These are phyloP conservation scores for Antitype chi DNA, from an alignment of 2,888 invertebrate genomes.

Conservation along the genomic window DNA sequence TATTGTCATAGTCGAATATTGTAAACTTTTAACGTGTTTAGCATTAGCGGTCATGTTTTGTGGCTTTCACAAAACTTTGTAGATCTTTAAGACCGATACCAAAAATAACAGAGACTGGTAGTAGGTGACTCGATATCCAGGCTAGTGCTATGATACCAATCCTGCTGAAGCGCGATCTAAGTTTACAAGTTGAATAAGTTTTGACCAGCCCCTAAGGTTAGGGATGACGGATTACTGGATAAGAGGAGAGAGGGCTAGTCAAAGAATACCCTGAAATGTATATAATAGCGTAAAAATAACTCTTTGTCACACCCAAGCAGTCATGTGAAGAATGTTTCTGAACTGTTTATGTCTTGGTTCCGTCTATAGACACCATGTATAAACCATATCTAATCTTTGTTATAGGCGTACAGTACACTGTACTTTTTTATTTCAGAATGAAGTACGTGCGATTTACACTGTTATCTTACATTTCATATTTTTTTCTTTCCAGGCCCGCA, in stretches of 20 bases:
- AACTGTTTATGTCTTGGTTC: not conserved
- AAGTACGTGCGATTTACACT: too few relatives aligned
- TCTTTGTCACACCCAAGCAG: not conserved
- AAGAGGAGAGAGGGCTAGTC: not conserved
- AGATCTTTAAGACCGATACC: not conserved
- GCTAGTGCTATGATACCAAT: not conserved
- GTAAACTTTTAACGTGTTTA: not conserved
- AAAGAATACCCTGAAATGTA: not conserved
- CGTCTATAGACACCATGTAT: not conserved
- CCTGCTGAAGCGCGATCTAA: not conserved
- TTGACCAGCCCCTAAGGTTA: not conserved
- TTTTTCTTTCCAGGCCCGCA: conserved; percentile 69
- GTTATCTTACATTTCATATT: not conserved
- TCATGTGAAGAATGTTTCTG: not conserved
- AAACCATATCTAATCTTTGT: not conserved
- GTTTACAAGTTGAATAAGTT: not conserved
- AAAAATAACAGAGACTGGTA: not conserved
- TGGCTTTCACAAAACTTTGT: not conserved
- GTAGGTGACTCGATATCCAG: not conserved
- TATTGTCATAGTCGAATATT: not conserved
- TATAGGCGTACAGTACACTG: too few relatives aligned
- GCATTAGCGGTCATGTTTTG: not conserved
- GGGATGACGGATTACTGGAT: not conserved
- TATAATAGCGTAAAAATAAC: not conserved
- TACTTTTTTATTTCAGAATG: too few relatives aligned